Evolutionary conservation across 2,888 invertebrate genomes (phyloP), one percentile per base, ranked within the genome.

Genomic region (Zaprionus obscuricornis): DNA sequence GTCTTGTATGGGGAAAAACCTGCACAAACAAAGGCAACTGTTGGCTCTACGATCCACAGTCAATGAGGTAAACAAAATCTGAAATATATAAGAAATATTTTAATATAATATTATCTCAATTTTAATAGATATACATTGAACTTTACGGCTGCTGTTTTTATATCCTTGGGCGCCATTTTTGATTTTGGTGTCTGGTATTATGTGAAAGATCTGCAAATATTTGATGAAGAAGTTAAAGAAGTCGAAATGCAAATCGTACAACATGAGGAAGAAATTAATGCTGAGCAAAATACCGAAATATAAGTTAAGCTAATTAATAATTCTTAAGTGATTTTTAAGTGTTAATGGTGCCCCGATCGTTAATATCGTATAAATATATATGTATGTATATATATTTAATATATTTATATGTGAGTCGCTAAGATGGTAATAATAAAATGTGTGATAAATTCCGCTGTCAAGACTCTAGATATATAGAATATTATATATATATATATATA

Each of bases 1-100:
- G 95, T 74, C 87, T 94, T 17, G 93, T 95, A 8, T 95, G 95
- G 95, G 94, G 94, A 7, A 93, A 93, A 85, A 94, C 93, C 2
- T 95, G 94, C 79, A 91, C 92, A 0, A 93, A 92, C 47, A 93
- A 92, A 42, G 94, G 94, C 64, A 94, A 94, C 81, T 95, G 95
- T 83, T 95, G 95, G 95, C 90, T 94, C 6, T 95, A 95, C 87
- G 93, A 94, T 87, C 93, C 93, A 6, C 92, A 92, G 77, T 91
- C 92, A 3, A 90, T 95, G 68, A 87, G 91, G 89, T 89, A 59
- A 27, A 59, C 56, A 7, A 10, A 6, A 3, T 1, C n/a, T 1
- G 1, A n/a, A n/a, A n/a, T n/a, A n/a, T 22, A 22, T 22, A 22
- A 4, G 22, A 7, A 22, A 4, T 6, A 22, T 10, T 6, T 5